These are phyloP conservation scores for Nephrotoma flavescens DNA, from an alignment of 2,888 invertebrate genomes.

Conservation along the genomic window DNA sequence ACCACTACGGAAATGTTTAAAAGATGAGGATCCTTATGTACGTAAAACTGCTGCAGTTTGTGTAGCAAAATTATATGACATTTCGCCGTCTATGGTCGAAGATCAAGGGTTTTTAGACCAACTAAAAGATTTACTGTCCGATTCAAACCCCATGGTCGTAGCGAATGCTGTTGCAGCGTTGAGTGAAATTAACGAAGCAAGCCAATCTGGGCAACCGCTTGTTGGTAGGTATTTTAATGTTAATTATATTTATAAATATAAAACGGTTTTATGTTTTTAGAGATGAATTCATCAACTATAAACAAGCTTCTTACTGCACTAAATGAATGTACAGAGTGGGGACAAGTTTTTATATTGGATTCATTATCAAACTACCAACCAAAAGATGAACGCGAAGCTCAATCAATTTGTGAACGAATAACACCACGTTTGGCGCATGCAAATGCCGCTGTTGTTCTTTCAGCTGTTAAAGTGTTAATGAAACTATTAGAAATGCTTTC, in stretches of 20 bases:
- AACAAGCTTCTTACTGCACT: constrained; percentile 95
- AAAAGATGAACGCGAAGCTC: constrained; percentile 93
- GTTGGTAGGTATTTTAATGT: constrained; percentile 40
- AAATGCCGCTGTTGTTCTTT: constrained; percentile 96
- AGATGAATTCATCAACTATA: constrained; percentile 90
- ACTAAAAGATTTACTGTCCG: constrained; percentile 89
- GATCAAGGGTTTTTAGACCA: constrained; percentile 92
- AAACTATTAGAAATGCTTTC: constrained; percentile 96
- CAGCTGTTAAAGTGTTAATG: constrained; percentile 96
- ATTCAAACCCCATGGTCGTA: constrained; percentile 99
- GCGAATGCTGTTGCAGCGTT: constrained; percentile 98
- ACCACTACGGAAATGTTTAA: constrained; percentile 84
- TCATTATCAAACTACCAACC: constrained; percentile 95
- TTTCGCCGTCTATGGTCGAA: constrained; percentile 56
- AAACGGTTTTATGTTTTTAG: constrained; percentile 34
- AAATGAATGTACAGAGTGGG: constrained; percentile 99
- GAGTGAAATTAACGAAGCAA: constrained; percentile 96
- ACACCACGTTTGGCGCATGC: constrained; percentile 96
- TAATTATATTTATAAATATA: not conserved
- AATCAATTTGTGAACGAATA: constrained; percentile 95
- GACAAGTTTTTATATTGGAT: constrained; percentile 96
- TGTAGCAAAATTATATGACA: constrained; percentile 97
- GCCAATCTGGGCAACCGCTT: constrained; percentile 83
- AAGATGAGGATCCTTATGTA: constrained; percentile 95
- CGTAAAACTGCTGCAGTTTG: constrained; percentile 99